Conservation (phyloP, 1,140 invertebrate species). For the Zaprionus davidi region DNA sequence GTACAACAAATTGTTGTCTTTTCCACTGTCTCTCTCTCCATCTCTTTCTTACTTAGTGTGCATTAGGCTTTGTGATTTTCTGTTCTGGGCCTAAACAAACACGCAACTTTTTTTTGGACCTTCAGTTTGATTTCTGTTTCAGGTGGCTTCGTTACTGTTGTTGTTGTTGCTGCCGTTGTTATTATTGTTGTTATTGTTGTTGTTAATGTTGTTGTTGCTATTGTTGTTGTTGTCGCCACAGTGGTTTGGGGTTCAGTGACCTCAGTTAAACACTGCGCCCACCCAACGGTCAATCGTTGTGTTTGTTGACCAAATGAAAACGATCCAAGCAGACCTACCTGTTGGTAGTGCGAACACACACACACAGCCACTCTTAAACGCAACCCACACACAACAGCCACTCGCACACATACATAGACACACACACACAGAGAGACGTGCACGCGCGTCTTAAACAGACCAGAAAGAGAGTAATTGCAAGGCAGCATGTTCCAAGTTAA, state of each 20-base stretch:
- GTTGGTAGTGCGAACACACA: conserved; percentile 4
- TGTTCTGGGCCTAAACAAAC: conserved; percentile 68
- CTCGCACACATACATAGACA: not conserved
- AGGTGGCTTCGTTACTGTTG: not conserved
- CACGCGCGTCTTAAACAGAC: conserved; percentile 7
- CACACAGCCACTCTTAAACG: conserved; percentile 4
- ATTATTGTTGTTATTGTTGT: conserved; percentile 2
- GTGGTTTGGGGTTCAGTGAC: conserved; percentile 59
- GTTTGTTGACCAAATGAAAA: conserved; percentile 24
- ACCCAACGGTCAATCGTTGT: conserved; percentile 1
- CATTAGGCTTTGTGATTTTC: conserved; percentile 50
- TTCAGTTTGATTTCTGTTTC: conserved; percentile 4
- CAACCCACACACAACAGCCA: conserved; percentile 4
- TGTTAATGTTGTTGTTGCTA: not conserved
- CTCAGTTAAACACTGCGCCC: conserved; percentile 39
- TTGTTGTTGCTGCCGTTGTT: conserved; percentile 17
- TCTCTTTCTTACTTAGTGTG: conserved; percentile 7
- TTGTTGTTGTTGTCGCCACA: conserved; percentile 9
- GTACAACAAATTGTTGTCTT: not conserved
- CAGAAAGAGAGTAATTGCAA: conserved; percentile 4
- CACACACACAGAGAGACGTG: not conserved
- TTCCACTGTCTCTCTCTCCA: not conserved
- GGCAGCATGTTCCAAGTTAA: not conserved
- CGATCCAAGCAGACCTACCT: conserved; percentile 19
- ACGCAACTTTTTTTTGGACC: conserved; percentile 56